A percentile compares a stretch with the other conserved stretches of the same genome.
Evolutionary conservation across 2,888 invertebrate species (phyloP).

Genomic region (Andrena fulva): DNA sequence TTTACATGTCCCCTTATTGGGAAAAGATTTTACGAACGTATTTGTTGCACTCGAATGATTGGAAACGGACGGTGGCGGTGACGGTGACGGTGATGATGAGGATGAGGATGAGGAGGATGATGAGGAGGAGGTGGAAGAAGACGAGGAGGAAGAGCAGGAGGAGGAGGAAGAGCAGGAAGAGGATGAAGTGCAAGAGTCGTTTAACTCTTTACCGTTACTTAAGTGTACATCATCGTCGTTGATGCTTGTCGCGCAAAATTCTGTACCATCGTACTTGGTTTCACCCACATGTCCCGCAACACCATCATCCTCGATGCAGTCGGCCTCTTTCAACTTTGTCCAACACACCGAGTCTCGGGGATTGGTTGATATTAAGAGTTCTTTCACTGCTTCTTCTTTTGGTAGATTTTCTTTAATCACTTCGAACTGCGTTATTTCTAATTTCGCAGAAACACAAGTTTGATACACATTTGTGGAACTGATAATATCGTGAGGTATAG

Average conservation of each 20-base stretch:
- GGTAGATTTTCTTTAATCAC: conserved; percentile 81
- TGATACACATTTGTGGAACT: conserved; percentile 24
- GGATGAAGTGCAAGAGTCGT: conserved; percentile 69
- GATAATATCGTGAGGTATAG: not conserved
- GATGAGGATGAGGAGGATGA: conserved; percentile 69
- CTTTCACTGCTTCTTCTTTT: conserved; percentile 77
- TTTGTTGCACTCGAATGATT: conserved; percentile 56
- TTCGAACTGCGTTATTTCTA: conserved; percentile 81
- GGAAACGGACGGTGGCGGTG: conserved; percentile 67
- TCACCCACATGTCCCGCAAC: not conserved
- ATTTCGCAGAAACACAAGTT: conserved; percentile 48
- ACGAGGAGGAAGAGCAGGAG: conserved; percentile 69
- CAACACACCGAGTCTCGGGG: conserved; percentile 58
- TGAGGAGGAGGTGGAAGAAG: conserved; percentile 68
- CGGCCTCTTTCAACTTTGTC: conserved; percentile 3
- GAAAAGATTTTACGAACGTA: conserved; percentile 51
- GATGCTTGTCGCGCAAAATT: not conserved
- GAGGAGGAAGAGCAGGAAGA: conserved; percentile 72
- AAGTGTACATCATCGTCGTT: conserved; percentile 5
- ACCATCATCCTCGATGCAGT: not conserved
- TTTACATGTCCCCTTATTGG: conserved; percentile 43
- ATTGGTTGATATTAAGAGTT: conserved; percentile 75
- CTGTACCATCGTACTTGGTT: not conserved
- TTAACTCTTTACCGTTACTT: conserved; percentile 70
- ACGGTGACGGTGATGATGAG: conserved; percentile 65